Conservation (phyloP, 2,797 vertebrate genomes). For the Brachyrhaphis roseni region DNA sequence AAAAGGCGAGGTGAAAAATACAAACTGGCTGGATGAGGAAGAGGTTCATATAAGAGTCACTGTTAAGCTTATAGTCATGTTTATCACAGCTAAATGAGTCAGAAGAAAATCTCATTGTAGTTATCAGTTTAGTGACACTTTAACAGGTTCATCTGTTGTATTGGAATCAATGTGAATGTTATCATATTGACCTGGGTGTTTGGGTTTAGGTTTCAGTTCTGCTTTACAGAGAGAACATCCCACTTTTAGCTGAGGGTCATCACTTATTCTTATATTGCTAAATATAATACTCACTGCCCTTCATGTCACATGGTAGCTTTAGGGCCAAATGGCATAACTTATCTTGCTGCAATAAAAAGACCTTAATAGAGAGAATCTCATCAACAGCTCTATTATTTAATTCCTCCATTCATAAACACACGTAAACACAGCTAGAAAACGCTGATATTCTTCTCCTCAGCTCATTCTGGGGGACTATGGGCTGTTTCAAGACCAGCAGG, state of each 20-base stretch:
- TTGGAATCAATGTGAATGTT: not conserved
- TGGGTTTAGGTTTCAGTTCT: not conserved
- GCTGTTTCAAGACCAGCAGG: not conserved
- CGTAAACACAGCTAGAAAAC: not conserved
- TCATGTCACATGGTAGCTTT: not conserved
- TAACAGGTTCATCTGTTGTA: not conserved
- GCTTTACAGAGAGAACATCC: not conserved
- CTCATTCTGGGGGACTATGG: not conserved
- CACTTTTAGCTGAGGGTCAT: not conserved
- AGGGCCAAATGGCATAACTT: not conserved
- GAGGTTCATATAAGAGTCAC: not conserved
- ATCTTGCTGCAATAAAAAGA: not conserved
- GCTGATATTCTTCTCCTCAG: not conserved
- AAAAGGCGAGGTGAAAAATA: slow-evolving; percentile 15
- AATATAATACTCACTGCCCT: not conserved
- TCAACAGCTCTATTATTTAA: not conserved
- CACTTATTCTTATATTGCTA: not conserved
- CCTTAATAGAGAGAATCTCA: not conserved
- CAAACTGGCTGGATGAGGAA: slow-evolving; percentile 15
- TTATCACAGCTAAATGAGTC: slow-evolving; percentile 3
- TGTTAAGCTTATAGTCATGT: not conserved
- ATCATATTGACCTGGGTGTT: not conserved
- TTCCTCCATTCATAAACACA: not conserved
- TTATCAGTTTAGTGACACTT: not conserved
- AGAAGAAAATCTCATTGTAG: not conserved